A percentile compares a stretch with the other conserved stretches of the same genome.
phyloP scores from a whole-genome alignment of 2,113 vertebrate genomes.

The Chaetops frenatus region DNA sequence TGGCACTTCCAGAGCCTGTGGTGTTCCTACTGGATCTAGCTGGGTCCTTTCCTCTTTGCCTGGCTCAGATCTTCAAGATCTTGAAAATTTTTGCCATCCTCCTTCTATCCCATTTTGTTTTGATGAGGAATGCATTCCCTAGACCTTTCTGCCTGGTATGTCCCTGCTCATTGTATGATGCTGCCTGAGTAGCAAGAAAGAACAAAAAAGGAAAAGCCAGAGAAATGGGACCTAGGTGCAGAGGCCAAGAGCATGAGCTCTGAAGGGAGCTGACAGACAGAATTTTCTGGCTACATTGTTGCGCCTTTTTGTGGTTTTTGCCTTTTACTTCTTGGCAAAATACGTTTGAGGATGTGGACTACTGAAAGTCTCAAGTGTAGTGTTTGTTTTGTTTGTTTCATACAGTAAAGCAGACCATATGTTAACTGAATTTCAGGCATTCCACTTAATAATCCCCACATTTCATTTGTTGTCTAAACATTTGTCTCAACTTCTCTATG shows the following conservation, averaged over 20 bases:
- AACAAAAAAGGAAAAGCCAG: rapidly evolving
- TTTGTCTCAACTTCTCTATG: not conserved
- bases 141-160: not conserved
- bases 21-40: not conserved
- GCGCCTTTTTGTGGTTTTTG: not conserved
- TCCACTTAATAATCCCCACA: not conserved
- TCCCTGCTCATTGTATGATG: not conserved
- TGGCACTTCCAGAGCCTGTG: not conserved
- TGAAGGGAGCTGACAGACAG: not conserved
- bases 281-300: not conserved
- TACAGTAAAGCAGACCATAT: not conserved
- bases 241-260: not conserved
- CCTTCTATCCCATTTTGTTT: not conserved
- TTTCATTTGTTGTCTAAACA: not conserved
- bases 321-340: not conserved
- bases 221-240: not conserved
- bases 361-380: not conserved
- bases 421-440: not conserved
- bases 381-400: not conserved
- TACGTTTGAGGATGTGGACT: not conserved
- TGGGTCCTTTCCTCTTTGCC: not conserved
- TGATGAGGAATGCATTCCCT: not conserved
- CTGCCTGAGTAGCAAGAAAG: not conserved
- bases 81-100: not conserved
- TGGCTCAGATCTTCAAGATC: not conserved